Evolutionary conservation across 2,888 invertebrate species (phyloP), one percentile per base, ranked within the genome.

Genomic region (Drosophila yooni): DNA sequence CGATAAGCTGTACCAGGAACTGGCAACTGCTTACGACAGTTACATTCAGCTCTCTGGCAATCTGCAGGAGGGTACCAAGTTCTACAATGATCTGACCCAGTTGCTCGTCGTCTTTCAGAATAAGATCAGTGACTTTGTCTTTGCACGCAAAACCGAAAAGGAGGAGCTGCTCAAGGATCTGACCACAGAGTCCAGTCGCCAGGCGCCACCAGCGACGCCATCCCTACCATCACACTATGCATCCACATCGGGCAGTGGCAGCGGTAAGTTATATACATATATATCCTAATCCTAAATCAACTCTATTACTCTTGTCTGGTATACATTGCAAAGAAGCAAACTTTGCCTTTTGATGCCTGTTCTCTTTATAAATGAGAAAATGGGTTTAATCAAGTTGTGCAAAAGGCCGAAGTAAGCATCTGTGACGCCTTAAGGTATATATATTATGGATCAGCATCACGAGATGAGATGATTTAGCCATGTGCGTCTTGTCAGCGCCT

Each of bases 121-220:
- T 94, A 99, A 99, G 94, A 97, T 99, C 73, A 96, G 97, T 10
- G 99, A 99, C 94, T 99, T 97, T 94, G 98, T 98, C 93, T 99
- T 99, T 94, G 99, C 99, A 46, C 96, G 99, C 38, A 98, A 98
- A 94, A 99, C 99, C 1, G 99, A 99, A 94, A 99, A 99, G 93
- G 99, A 99, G 88, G 99, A 99, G 93, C 94, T 99, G 82, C 94
- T 99, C 93, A 97, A 98, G 93, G 99, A 99, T 94, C 94, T 99
- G 70, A 98, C 98, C 72, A 96, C 96, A 83, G 96, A 96, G 91
- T 95, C 97, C 50, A 96, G 96, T 77, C 95, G 96, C 63, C 93
- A 94, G 74, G 94, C 94, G 10, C 94, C 95, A 7, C 94, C 94
- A 27, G 92, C 94, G 4, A 93, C 95, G 51, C 94, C 95, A 58